Evolutionary conservation across 2,888 invertebrate genomes (phyloP).

Genomic region (Chydorus sphaericus): DNA sequence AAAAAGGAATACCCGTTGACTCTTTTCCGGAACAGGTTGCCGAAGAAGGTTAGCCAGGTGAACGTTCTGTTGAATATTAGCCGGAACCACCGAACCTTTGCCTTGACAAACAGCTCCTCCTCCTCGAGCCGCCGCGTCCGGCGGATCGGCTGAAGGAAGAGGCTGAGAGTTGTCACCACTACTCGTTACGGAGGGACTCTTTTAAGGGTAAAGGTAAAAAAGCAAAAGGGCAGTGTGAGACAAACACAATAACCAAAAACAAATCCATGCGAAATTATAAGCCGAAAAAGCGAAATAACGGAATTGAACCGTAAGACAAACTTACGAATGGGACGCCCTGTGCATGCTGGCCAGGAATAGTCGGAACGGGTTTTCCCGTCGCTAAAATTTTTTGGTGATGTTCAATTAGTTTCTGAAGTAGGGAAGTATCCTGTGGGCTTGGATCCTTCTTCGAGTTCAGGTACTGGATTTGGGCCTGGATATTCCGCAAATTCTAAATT

Average conservation of each 20-base stretch:
- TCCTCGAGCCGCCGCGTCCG: not conserved
- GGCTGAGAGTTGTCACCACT: no score
- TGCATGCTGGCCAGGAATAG: constrained; percentile 31
- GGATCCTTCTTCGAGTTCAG: constrained; percentile 40
- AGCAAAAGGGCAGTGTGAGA: not conserved
- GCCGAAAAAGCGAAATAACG: not conserved
- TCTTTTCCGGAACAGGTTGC: constrained; percentile 16
- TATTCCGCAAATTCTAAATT: constrained; percentile 38
- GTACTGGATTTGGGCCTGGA: constrained; percentile 52
- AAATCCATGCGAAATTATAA: not conserved
- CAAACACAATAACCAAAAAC: not conserved
- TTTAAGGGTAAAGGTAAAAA: not conserved
- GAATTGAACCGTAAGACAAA: constrained; percentile 11
- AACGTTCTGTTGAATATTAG: constrained; percentile 17
- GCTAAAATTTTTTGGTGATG: constrained; percentile 56
- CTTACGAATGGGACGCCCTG: constrained; percentile 27
- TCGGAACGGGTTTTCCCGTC: constrained; percentile 50
- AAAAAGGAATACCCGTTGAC: constrained; percentile 6
- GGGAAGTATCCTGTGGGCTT: constrained; percentile 38
- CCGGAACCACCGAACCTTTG: constrained; percentile 8
- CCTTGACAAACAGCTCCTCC: not conserved
- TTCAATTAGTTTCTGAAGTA: constrained; percentile 43
- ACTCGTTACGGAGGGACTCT: no score
- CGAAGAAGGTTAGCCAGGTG: constrained; percentile 20
- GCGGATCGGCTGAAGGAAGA: not conserved